Evolutionary conservation across 2,888 invertebrate species (phyloP).

Genomic region (Dendrolimus pini): DNA sequence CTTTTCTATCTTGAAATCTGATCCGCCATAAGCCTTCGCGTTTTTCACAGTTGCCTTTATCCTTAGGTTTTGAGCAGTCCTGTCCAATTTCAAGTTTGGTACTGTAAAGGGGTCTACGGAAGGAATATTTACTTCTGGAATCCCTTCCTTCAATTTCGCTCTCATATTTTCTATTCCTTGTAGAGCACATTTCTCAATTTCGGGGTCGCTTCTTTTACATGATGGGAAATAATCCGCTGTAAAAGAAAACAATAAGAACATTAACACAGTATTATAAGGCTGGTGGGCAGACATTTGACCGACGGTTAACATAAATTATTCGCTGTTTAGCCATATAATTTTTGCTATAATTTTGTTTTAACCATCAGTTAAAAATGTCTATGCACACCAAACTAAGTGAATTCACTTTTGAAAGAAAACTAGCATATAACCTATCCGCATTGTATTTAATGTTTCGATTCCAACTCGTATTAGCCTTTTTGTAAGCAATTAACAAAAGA

Average conservation of each 20-base stretch:
- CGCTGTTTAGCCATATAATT: too few species aligned
- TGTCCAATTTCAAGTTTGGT: conserved; percentile 81
- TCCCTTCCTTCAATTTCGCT: conserved; percentile 23
- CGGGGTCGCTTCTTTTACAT: conserved; percentile 33
- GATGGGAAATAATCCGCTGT: conserved; percentile 35
- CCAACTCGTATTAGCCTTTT: too few species aligned
- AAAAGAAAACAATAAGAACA: conserved; percentile 3
- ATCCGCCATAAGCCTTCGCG: conserved; percentile 79
- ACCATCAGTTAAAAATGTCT: too few species aligned
- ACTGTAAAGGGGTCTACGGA: conserved; percentile 79
- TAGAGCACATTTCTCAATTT: conserved; percentile 28
- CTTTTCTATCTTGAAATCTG: conserved; percentile 79
- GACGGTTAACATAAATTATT: too few species aligned
- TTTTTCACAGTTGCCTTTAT: conserved; percentile 81
- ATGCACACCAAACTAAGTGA: too few species aligned
- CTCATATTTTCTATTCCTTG: conserved; percentile 73
- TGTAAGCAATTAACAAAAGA: too few species aligned
- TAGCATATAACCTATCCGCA: too few species aligned
- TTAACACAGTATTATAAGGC: too few species aligned
- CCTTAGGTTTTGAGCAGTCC: conserved; percentile 81
- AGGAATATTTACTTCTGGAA: conserved; percentile 33
- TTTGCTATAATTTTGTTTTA: too few species aligned
- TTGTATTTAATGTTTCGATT: too few species aligned
- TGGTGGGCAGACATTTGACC: too few species aligned
- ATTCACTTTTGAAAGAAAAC: too few species aligned